Evolutionary conservation across 2,797 vertebrate species (phyloP).

Genomic region (Pogonophryne albipinna): DNA sequence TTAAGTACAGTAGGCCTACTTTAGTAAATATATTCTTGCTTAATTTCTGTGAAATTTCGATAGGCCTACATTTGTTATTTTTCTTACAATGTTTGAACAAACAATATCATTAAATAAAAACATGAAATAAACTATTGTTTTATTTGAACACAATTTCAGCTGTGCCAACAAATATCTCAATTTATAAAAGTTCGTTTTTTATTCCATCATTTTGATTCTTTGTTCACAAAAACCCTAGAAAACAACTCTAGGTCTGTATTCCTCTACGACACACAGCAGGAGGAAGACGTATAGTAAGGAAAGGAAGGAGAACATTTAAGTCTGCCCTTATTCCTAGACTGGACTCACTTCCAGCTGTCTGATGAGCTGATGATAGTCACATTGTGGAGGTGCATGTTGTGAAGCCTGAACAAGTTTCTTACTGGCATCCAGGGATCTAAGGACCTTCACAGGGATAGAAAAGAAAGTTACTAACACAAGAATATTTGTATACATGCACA

Average conservation of each 20-base stretch:
- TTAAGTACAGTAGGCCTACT: too few relatives aligned
- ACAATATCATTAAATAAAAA: constrained; percentile 8
- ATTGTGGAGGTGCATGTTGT: constrained; percentile 53
- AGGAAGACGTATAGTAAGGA: background rate
- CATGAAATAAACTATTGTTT: background rate
- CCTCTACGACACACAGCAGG: background rate
- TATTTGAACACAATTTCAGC: constrained; percentile 8
- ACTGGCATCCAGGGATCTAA: constrained; percentile 74
- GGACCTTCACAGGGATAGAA: constrained; percentile 66
- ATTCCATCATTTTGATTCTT: background rate
- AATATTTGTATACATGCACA: background rate
- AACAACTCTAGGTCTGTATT: background rate
- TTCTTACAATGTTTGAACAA: background rate
- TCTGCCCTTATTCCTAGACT: background rate
- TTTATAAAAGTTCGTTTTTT: background rate
- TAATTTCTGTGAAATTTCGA: background rate
- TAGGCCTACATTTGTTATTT: background rate
- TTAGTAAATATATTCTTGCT: too few relatives aligned
- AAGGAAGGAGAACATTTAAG: background rate
- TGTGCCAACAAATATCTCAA: background rate
- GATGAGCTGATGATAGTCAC: constrained; percentile 75
- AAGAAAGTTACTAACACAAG: background rate
- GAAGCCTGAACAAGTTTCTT: constrained; percentile 71
- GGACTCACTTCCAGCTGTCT: constrained; percentile 44
- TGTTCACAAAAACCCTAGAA: too few relatives aligned